These are phyloP conservation scores for Leptonema lineaticorne DNA, from an alignment of 1,140 invertebrate species.

Conservation along the genomic window DNA sequence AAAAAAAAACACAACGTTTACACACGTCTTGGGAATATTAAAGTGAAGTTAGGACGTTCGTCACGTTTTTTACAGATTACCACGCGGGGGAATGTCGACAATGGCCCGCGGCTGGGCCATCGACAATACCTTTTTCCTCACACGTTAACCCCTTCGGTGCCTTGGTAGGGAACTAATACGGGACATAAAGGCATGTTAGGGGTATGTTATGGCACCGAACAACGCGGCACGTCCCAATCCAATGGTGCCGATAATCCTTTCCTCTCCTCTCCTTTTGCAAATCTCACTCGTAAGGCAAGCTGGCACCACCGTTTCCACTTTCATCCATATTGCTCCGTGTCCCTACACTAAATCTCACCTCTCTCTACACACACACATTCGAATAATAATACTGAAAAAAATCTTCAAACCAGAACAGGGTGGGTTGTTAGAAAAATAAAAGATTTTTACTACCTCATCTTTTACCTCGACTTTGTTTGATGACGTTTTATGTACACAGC, in stretches of 20 bases:
- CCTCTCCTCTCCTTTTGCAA: slow-evolving; percentile 27
- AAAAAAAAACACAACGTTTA: too few relatives aligned
- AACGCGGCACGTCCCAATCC: slow-evolving; percentile 35
- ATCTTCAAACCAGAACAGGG: too few relatives aligned
- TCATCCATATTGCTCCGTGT: background rate
- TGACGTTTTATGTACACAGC: too few relatives aligned
- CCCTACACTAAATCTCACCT: background rate
- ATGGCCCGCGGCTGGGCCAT: background rate
- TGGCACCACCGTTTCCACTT: background rate
- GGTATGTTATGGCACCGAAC: slow-evolving; percentile 26
- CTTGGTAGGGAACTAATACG: slow-evolving; percentile 11
- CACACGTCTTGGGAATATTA: background rate
- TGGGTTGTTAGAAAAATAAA: too few relatives aligned
- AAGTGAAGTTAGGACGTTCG: background rate
- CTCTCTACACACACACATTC: background rate
- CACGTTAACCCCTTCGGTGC: background rate
- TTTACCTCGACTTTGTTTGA: too few relatives aligned
- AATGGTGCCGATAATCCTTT: slow-evolving; percentile 39
- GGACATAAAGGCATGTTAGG: slow-evolving; percentile 25
- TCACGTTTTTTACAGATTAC: background rate
- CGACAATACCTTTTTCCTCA: background rate
- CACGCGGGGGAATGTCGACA: background rate
- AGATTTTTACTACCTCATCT: too few relatives aligned
- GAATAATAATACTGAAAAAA: background rate
- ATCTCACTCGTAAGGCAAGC: slow-evolving; percentile 20